Evolutionary conservation across 2,113 vertebrate species (phyloP), one percentile per base, ranked within the genome.

Genomic region (Carassius auratus): DNA sequence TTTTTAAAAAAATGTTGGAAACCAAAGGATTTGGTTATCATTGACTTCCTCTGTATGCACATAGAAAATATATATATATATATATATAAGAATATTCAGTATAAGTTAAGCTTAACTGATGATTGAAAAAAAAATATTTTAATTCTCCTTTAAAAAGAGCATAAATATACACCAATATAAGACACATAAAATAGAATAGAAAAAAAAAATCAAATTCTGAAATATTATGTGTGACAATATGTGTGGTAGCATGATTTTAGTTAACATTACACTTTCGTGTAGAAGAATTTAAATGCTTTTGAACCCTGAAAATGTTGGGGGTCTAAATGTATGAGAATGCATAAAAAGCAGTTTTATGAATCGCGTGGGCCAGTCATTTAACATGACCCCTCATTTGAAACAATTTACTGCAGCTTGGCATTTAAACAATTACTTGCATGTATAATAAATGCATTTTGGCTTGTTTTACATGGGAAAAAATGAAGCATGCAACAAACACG

Each of bases 371-470:
- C 55, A 78, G 76, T 57, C 26, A 36, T 61, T 79, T 62, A 79
- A 79, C 12, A 42, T 3, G 57, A 79, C 76, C 57, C 55, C 76
- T 62, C 55, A 42, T 79, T 78, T 62, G 5, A 79, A 79, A 79
- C 30, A 26, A 17, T 42, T 42, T 62, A 42, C 55, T 3, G 57
- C 23, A 62, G 76, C 76, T 62, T 79, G 36, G 55, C 36, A 79
- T 79, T 62, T 42, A n/a, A 79, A 62, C 21, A 79, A 79, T 79
- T 62, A 23, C 10, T 62, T 62, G 36, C 12, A n/a, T 23, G 19
- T 62, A 61, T 61, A 79, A 79, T 79, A 79, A 19, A 42, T 79
- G 57, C 36, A 42, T 79, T 59, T 42, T 73, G 21, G 76, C 36
- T 79, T 42, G 76, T 45, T 79, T 79, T 79, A 36, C 55, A 26